Conservation (phyloP, 2,888 invertebrate genomes). For the Tortrix viridana region DNA sequence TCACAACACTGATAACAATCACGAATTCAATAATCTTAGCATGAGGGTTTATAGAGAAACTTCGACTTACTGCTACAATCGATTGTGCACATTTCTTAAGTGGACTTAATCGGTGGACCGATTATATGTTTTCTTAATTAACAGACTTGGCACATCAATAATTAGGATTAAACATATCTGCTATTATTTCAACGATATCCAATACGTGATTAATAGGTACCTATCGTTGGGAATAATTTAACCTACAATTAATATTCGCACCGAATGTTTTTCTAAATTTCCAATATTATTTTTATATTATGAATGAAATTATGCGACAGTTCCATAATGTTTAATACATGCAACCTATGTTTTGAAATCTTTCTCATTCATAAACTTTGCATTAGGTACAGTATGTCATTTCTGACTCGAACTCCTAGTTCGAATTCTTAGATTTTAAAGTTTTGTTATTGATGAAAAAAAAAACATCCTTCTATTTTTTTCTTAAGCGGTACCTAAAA, state of each 20-base stretch:
- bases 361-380: too few species aligned
- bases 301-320: not conserved
- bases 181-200: conserved; percentile 20
- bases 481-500: too few species aligned
- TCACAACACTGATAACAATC: conserved; percentile 68
- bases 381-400: too few species aligned
- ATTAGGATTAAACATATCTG: conserved; percentile 58
- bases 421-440: too few species aligned
- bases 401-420: too few species aligned
- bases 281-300: conserved; percentile 2
- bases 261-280: conserved; percentile 32
- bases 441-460: too few species aligned
- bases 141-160: conserved; percentile 60
- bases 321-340: not conserved
- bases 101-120: too few species aligned
- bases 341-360: too few species aligned
- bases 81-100: conserved; percentile 52
- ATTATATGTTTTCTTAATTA: conserved; percentile 49
- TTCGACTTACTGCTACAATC: conserved; percentile 43
- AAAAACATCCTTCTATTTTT: too few species aligned
- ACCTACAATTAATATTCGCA: conserved; percentile 13
- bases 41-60: conserved; percentile 55
- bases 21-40: conserved; percentile 42
- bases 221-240: conserved; percentile 29
- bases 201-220: conserved; percentile 22